A percentile compares a stretch with the other conserved stretches of the same genome.
These are phyloP conservation scores for Ophioninae sp. DNA, from an alignment of 2,888 invertebrate genomes.

Conservation along the genomic window DNA sequence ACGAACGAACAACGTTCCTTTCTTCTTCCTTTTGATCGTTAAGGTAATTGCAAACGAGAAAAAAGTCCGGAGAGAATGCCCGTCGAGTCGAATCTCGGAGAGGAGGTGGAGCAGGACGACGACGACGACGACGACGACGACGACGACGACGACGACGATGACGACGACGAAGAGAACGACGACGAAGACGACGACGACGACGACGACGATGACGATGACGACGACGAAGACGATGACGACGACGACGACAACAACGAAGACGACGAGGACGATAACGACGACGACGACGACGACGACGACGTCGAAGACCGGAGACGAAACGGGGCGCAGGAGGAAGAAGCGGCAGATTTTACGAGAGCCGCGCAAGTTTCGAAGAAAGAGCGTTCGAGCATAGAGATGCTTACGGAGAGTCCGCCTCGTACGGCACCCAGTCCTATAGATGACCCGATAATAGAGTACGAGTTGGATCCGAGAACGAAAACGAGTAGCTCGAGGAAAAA, in stretches of 20 bases:
- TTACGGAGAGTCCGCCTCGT: conserved; percentile 55
- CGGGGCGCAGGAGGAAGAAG: not conserved
- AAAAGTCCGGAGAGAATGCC: conserved; percentile 83
- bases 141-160: not conserved
- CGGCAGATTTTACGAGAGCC: conserved; percentile 66
- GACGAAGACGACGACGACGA: not conserved
- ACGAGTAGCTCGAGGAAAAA: conserved; percentile 50
- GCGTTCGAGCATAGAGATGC: conserved; percentile 54
- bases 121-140: not conserved
- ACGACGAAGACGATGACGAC: too few relatives aligned
- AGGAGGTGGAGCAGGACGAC: conserved; percentile 73
- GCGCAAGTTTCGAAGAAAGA: conserved; percentile 76
- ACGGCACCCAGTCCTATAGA: conserved; percentile 57
- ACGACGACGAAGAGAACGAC: conserved; percentile 78
- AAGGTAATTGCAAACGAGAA: conserved; percentile 81
- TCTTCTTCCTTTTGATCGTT: not conserved
- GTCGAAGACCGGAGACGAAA: not conserved
- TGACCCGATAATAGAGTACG: conserved; percentile 51
- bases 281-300: not conserved
- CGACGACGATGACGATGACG: not conserved
- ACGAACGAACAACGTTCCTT: too few relatives aligned
- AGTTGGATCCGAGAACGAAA: conserved; percentile 37
- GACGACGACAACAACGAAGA: conserved; percentile 62
- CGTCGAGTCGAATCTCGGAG: conserved; percentile 81
- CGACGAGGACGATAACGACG: conserved; percentile 75